These are phyloP conservation scores for Oxyura jamaicensis DNA, from an alignment of 2,113 vertebrate genomes.

Conservation along the genomic window DNA sequence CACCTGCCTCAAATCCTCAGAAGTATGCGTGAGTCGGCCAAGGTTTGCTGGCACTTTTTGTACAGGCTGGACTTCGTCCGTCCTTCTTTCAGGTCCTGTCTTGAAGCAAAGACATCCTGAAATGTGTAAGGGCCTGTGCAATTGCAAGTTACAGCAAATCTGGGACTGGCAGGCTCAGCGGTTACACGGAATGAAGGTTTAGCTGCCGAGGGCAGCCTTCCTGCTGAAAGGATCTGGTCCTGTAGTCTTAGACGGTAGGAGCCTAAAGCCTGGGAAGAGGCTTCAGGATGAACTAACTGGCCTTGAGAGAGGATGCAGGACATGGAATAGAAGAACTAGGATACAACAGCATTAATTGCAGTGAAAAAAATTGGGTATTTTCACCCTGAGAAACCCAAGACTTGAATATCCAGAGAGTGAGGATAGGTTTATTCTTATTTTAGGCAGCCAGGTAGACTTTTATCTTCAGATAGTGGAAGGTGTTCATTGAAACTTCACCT, in stretches of 20 bases:
- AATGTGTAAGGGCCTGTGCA: background rate
- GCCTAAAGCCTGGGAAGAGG: background rate
- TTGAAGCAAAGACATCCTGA: background rate
- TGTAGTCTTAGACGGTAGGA: background rate
- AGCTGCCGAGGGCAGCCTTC: background rate
- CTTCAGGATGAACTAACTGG: rapidly evolving
- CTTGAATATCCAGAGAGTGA: background rate
- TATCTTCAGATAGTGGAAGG: background rate
- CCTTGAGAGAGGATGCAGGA: background rate
- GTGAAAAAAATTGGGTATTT: background rate
- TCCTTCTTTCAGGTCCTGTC: background rate
- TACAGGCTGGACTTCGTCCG: constrained; percentile 5
- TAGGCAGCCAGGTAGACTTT: background rate
- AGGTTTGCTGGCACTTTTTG: background rate
- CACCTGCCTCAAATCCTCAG: background rate
- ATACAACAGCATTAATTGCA: rapidly evolving
- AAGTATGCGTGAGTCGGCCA: background rate
- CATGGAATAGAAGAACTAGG: background rate
- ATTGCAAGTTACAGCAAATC: constrained; percentile 18
- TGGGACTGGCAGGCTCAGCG: background rate
- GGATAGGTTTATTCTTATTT: background rate
- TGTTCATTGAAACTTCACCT: background rate
- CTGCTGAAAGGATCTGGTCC: background rate
- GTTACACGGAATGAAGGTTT: background rate
- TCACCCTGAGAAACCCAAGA: background rate